Evolutionary conservation across 2,888 invertebrate genomes (phyloP).

Genomic region (Busseola fusca): DNA sequence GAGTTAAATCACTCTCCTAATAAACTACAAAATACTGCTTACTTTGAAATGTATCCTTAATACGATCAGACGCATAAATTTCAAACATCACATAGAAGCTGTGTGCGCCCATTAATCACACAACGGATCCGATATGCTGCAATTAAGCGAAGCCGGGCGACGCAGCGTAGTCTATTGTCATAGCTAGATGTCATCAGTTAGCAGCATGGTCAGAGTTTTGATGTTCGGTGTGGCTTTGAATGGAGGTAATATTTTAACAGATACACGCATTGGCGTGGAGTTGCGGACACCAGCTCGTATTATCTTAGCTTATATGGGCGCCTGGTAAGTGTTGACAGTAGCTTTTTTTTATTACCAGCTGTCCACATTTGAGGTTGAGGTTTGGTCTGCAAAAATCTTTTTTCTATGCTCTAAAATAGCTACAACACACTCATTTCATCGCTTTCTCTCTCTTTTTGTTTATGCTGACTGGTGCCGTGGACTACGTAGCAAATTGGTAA

Average conservation of each 20-base stretch:
- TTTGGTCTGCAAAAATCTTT: neutral
- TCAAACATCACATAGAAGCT: conserved; percentile 55
- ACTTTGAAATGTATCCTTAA: neutral
- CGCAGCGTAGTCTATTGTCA: conserved; percentile 34
- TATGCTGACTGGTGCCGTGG: neutral
- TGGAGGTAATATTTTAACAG: neutral
- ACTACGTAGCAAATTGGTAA: neutral
- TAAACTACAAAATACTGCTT: neutral
- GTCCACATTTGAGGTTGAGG: no score
- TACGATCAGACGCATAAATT: conserved; percentile 24
- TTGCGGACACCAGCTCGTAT: no score
- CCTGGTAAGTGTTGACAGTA: conserved; percentile 17
- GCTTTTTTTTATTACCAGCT: neutral
- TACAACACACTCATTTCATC: neutral
- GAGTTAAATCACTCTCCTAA: neutral
- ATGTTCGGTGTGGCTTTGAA: neutral
- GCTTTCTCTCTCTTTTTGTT: neutral
- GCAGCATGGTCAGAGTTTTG: conserved; percentile 1
- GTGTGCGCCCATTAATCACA: conserved; percentile 71
- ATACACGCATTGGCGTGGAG: no score
- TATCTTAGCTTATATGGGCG: conserved; percentile 6
- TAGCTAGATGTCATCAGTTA: conserved; percentile 11
- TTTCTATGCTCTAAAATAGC: neutral
- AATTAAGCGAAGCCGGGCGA: conserved; percentile 64
- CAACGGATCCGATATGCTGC: conserved; percentile 67